Conservation (phyloP, 2,797 vertebrate genomes). For the Mormyrus proboscirostris region DNA sequence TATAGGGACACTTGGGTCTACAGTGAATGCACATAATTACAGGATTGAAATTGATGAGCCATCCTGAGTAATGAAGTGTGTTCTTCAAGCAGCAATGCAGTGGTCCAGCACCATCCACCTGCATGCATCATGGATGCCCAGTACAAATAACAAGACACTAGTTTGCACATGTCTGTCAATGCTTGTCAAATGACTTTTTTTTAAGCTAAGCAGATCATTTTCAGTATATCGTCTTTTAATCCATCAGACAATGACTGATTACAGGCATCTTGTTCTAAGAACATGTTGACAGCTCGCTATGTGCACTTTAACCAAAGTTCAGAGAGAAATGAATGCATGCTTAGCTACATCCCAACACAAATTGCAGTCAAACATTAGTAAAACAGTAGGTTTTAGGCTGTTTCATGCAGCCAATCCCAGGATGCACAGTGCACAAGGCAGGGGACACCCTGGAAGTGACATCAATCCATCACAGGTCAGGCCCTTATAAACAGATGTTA, state of each 20-base stretch:
- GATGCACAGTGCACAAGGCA: neutral
- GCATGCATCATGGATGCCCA: neutral
- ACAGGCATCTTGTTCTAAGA: neutral
- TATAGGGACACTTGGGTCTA: neutral
- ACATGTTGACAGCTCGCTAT: neutral
- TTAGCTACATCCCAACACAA: neutral
- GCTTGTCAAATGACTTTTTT: neutral
- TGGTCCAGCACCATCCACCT: neutral
- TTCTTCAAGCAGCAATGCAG: neutral
- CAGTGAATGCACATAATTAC: neutral
- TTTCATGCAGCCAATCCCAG: neutral
- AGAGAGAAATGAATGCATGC: neutral
- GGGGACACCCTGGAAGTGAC: neutral
- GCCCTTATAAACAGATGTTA: neutral
- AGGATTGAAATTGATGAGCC: neutral
- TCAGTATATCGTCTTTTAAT: constrained; percentile 18
- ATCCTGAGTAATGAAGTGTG: neutral
- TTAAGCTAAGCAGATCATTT: constrained; percentile 24
- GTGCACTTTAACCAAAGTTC: neutral
- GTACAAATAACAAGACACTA: neutral
- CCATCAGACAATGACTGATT: neutral
- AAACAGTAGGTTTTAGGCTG: neutral
- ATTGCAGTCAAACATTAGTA: neutral
- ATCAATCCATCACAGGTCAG: neutral
- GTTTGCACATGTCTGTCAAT: neutral